Conservation (phyloP, 2,797 vertebrate species). For the Fistularia commersonii region DNA sequence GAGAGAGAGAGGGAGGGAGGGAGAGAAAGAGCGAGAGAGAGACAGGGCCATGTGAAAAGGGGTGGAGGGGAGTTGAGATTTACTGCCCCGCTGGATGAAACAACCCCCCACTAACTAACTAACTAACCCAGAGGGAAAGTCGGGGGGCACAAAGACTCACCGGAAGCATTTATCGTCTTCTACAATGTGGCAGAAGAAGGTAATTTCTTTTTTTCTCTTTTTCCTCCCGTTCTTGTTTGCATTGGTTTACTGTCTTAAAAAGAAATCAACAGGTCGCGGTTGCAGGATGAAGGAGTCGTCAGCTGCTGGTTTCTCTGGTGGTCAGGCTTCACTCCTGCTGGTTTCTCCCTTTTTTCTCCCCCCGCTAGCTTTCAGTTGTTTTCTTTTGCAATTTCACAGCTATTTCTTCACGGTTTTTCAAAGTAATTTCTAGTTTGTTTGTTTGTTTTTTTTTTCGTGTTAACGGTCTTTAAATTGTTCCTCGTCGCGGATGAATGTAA, state of each 20-base stretch:
- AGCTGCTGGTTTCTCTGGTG: no score
- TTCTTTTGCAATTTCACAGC: no score
- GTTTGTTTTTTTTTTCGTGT: no score
- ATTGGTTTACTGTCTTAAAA: neutral
- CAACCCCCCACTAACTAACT: slow-evolving; percentile 77
- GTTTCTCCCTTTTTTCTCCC: no score
- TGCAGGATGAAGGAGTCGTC: no score
- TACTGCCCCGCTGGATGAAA: slow-evolving; percentile 73
- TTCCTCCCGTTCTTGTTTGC: no score
- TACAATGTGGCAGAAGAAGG: slow-evolving; percentile 73
- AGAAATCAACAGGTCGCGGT: slow-evolving; percentile 53
- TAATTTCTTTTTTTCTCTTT: slow-evolving; percentile 30
- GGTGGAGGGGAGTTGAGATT: slow-evolving; percentile 71
- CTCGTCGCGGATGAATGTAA: no score
- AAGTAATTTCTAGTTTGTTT: no score
- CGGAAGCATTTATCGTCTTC: slow-evolving; percentile 50
- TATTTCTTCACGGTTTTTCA: no score
- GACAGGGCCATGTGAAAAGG: slow-evolving; percentile 62
- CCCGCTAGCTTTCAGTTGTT: no score
- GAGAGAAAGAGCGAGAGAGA: slow-evolving; percentile 11
- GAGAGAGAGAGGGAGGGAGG: slow-evolving; percentile 10
- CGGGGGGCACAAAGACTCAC: slow-evolving; percentile 45
- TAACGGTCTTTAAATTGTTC: no score
- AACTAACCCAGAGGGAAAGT: slow-evolving; percentile 67
- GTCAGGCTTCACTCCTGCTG: no score